Conservation (phyloP, 2,888 invertebrate species). For the Cheiracanthium punctorium region DNA sequence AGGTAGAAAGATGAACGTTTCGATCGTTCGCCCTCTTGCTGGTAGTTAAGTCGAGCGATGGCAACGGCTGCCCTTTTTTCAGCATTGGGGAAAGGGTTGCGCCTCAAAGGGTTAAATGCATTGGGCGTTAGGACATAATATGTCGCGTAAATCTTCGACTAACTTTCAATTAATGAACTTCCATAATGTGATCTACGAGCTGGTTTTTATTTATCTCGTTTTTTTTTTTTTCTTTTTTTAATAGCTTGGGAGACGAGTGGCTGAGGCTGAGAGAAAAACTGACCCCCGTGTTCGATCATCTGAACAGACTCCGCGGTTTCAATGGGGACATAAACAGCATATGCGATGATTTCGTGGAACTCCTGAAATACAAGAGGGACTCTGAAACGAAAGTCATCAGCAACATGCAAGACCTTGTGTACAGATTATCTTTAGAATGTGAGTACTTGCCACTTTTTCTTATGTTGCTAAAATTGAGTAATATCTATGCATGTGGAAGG, state of each 20-base stretch:
- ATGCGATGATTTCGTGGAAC: conserved; percentile 71
- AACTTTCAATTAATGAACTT: not conserved
- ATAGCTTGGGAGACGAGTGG: conserved; percentile 73
- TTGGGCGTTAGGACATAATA: no score
- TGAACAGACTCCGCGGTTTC: conserved; percentile 60
- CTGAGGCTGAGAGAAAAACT: conserved; percentile 69
- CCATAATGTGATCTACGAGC: not conserved
- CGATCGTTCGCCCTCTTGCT: no score
- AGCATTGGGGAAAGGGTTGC: no score
- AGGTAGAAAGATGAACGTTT: no score
- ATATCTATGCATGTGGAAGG: no score
- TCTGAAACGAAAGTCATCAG: conserved; percentile 44
- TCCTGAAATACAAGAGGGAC: conserved; percentile 47
- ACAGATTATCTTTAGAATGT: conserved; percentile 73
- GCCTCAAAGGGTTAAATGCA: no score
- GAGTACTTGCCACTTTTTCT: conserved; percentile 65
- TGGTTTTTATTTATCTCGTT: not conserved
- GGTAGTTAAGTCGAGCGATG: no score
- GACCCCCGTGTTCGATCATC: conserved; percentile 70
- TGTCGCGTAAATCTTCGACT: not conserved
- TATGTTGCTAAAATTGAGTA: no score
- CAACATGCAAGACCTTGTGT: conserved; percentile 71
- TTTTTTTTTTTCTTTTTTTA: conserved; percentile 1
- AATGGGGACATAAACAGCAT: conserved; percentile 70
- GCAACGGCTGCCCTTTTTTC: no score